These are phyloP conservation scores for Elachura formosa DNA, from an alignment of 2,113 vertebrate species.

Conservation along the genomic window DNA sequence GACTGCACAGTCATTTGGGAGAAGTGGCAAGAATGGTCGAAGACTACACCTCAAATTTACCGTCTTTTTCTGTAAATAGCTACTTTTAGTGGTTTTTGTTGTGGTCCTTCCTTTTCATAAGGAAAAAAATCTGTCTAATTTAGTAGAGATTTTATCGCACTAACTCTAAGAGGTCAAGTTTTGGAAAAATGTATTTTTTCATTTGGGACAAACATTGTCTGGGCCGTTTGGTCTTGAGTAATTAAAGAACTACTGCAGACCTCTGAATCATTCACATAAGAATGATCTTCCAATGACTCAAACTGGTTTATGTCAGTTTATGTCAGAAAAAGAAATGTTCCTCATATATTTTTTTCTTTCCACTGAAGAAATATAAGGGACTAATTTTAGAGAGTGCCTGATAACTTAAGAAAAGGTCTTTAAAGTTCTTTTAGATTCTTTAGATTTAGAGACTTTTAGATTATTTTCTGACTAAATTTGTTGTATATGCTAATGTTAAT, in stretches of 20 bases:
- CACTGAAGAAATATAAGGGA: not conserved
- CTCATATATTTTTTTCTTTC: not conserved
- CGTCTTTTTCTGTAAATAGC: not conserved
- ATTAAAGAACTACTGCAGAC: not conserved
- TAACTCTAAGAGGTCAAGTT: not conserved
- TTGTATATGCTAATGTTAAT: not conserved
- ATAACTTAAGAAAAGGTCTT: not conserved
- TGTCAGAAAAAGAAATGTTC: not conserved
- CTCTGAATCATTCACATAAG: not conserved
- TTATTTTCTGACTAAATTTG: not conserved
- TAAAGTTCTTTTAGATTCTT: too few species aligned
- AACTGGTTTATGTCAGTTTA: not conserved
- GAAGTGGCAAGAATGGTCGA: not conserved
- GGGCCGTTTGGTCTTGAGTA: not conserved
- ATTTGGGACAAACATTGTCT: not conserved
- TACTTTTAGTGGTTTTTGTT: not conserved
- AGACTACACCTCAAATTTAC: not conserved
- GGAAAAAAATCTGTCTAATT: not conserved
- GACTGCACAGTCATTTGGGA: not conserved
- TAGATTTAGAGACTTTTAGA: not conserved
- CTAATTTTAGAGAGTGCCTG: not conserved
- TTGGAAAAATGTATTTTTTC: not conserved
- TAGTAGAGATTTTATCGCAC: not conserved
- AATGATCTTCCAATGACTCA: not conserved
- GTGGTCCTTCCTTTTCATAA: not conserved